These are phyloP conservation scores for Cancer borealis DNA, from an alignment of 2,888 invertebrate genomes.

Conservation along the genomic window DNA sequence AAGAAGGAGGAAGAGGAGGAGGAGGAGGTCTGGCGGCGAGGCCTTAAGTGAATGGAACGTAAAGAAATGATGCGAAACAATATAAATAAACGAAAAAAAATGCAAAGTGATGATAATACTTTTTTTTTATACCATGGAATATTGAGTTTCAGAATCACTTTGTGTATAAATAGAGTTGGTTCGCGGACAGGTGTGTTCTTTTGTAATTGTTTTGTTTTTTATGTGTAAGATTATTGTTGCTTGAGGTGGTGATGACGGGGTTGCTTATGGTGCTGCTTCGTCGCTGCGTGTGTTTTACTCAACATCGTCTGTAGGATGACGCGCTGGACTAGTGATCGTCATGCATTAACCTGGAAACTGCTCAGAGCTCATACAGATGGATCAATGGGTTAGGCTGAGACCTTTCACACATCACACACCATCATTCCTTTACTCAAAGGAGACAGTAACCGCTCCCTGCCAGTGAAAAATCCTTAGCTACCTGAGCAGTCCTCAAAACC, in stretches of 20 bases:
- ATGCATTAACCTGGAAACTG: too few relatives aligned
- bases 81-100: neutral
- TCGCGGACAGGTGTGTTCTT: neutral
- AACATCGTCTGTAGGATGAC: too few relatives aligned
- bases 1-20: neutral
- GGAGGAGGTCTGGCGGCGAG: slow-evolving; percentile 20
- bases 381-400: too few relatives aligned
- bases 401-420: too few relatives aligned
- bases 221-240: neutral
- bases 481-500: too few relatives aligned
- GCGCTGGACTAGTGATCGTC: too few relatives aligned
- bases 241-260: neutral
- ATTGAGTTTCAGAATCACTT: neutral
- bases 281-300: neutral
- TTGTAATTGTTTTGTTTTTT: slow-evolving; percentile 9
- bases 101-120: neutral
- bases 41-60: neutral
- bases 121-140: neutral
- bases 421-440: too few relatives aligned
- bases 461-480: too few relatives aligned
- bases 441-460: too few relatives aligned
- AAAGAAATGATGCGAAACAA: slow-evolving; percentile 5
- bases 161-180: neutral
- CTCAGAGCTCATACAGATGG: too few relatives aligned
- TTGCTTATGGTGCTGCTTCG: neutral